phyloP scores from a whole-genome alignment of 2,113 vertebrate species.

The Philantomba maxwellii region DNA sequence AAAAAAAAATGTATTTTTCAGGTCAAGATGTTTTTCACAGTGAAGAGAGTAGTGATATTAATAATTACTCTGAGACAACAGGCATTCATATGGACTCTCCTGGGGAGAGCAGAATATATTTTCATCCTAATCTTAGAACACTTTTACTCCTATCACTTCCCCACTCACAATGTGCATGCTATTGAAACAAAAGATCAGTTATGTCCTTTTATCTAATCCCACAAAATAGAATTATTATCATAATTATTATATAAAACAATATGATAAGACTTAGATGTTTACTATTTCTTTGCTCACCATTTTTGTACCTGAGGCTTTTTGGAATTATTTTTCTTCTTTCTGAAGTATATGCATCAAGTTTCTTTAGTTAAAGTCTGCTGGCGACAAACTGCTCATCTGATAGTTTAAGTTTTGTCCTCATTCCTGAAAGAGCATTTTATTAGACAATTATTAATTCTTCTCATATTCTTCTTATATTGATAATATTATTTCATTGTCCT shows the following conservation, averaged over 20 bases:
- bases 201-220: background rate
- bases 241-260: background rate
- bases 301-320: background rate
- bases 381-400: background rate
- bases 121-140: background rate
- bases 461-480: background rate
- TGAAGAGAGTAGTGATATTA: background rate
- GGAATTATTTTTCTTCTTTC: background rate
- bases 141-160: background rate
- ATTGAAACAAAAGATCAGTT: background rate
- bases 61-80: background rate
- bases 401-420: background rate
- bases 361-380: background rate
- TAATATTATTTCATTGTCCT: background rate
- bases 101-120: background rate
- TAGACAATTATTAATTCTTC: background rate
- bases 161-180: background rate
- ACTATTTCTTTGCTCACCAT: background rate
- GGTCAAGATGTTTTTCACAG: background rate
- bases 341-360: background rate
- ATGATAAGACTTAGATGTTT: background rate
- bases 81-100: background rate
- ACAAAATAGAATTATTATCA: background rate
- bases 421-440: background rate
- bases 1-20: background rate